phyloP scores from a whole-genome alignment of 1,140 invertebrate genomes.

The Aphis craccivora region DNA sequence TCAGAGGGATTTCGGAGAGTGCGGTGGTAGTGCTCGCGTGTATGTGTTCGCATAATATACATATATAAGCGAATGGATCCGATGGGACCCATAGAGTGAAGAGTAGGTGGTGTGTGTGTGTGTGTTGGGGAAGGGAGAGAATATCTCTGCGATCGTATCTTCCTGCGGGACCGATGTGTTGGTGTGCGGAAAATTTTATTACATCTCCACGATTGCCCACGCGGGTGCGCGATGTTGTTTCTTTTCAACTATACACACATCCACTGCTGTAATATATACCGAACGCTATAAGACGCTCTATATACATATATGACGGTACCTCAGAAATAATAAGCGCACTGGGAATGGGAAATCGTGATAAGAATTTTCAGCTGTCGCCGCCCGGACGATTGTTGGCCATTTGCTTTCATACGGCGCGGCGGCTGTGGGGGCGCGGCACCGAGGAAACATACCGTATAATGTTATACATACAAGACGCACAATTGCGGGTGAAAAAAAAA shows the following conservation, averaged over 20 bases:
- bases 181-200: constrained; percentile 44
- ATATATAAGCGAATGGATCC: neutral
- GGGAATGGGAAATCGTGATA: constrained; percentile 20
- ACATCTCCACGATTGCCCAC: constrained; percentile 16
- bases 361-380: neutral
- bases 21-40: neutral
- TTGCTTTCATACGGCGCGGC: neutral
- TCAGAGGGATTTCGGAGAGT: neutral
- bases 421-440: neutral
- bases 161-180: constrained; percentile 33
- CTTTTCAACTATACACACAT: neutral
- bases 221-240: neutral
- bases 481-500: neutral
- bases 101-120: neutral
- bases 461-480: neutral
- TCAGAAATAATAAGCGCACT: neutral
- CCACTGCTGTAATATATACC: neutral
- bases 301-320: neutral
- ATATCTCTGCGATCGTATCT: constrained; percentile 28
- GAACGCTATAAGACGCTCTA: neutral
- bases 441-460: neutral
- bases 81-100: neutral
- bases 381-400: neutral
- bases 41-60: neutral
- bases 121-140: neutral